Base-by-base conservation (phyloP, 1,140 invertebrate species). In the Hyles euphorbiae region DNA sequence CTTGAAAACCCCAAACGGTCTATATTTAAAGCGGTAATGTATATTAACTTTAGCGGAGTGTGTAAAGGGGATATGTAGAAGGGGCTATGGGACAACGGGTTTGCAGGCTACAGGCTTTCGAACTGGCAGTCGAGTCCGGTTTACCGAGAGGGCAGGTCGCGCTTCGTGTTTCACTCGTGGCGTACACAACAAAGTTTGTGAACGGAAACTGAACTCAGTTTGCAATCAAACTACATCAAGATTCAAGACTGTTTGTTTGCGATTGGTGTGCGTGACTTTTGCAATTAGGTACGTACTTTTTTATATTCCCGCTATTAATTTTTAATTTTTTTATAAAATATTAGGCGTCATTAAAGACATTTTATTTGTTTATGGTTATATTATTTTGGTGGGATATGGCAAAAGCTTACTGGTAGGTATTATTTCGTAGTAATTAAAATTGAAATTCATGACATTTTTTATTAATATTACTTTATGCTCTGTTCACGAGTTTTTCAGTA, bases 101-200 rank as follows among this genome's bases (percentile, higher is more conserved):
- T 52, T 54, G 9, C 36, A 36, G 51, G 50, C 12, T 52, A 59
- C 40, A 50, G 51, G 40, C 43, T 12, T 36, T 46, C 46, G 2
- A 48, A 22, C 22, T 44, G 57, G 75, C 70, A 83, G 81, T 83
- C 62, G 74, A 61, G 67, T 69, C 53, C 60, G 52, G 60, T 56
- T 55, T 45, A 60, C 61, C 51, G 61, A 36, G 48, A 49, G 57
- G 58, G 63, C 43, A 56, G 61, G 58, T 71, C 70, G 72, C 68
- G 56, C 56, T 60, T 51, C 33, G 5, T 45, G 58, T 60, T 58
- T 61, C 43, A 40, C 58, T 74, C 76, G 81, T 74, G 68, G 54
- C 52, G 50, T 12, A 58, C 62, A 63, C 43, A 53, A 73, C 50
- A 78, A 81, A 81, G 72, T 81, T 81, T 59, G 81, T 78, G 73